A percentile compares a stretch with the other conserved stretches of the same genome.
Evolutionary conservation across 2,797 vertebrate genomes (phyloP).

Genomic region (Esox masquinongy): DNA sequence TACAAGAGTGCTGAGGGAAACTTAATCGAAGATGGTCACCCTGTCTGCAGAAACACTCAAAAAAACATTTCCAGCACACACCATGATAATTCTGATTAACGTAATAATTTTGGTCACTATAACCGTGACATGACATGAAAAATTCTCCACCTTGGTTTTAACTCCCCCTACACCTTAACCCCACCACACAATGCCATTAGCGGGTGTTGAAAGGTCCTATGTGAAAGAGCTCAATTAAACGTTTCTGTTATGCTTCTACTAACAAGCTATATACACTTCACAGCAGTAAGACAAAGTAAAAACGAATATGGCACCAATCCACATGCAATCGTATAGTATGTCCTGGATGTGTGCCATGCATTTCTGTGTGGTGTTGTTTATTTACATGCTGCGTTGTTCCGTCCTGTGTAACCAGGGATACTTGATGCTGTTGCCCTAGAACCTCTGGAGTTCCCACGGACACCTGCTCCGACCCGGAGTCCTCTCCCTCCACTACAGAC

Average conservation of each 20-base stretch:
- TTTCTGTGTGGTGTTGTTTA: slow-evolving; percentile 11
- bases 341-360: too few species aligned
- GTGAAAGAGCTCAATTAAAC: neutral
- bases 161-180: too few species aligned
- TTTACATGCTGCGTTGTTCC: slow-evolving; percentile 95
- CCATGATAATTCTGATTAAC: too few species aligned
- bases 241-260: neutral
- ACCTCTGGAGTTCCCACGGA: slow-evolving; percentile 82
- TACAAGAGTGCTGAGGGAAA: too few species aligned
- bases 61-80: too few species aligned
- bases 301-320: neutral
- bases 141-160: too few species aligned
- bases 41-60: too few species aligned
- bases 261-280: neutral
- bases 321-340: neutral
- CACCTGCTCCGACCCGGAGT: slow-evolving; percentile 88
- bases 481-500: slow-evolving; percentile 86
- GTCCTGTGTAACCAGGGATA: slow-evolving; percentile 94
- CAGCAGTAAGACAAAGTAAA: neutral
- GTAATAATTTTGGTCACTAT: too few species aligned
- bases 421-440: slow-evolving; percentile 82
- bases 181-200: too few species aligned
- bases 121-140: too few species aligned
- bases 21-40: too few species aligned
- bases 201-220: too few species aligned